Conservation (phyloP, 2,113 vertebrate genomes). For the Maccullochella peelii region DNA sequence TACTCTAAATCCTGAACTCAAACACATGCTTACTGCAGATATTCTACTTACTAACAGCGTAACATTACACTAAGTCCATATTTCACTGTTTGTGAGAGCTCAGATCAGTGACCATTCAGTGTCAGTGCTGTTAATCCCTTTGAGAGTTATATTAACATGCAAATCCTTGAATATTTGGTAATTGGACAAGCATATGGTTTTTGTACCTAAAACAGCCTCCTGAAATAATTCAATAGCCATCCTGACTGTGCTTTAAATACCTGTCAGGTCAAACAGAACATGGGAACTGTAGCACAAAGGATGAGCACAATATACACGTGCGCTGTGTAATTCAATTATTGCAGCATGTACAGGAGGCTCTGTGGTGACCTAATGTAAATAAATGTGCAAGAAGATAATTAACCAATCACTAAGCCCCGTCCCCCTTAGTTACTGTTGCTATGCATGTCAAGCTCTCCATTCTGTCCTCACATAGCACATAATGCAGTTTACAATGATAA, state of each 20-base stretch:
- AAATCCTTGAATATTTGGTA: conserved; percentile 49
- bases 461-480: not conserved
- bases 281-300: not conserved
- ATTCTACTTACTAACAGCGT: conserved; percentile 15
- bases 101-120: conserved; percentile 42
- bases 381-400: conserved; percentile 19
- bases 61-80: conserved; percentile 5
- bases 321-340: conserved; percentile 4
- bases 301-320: not conserved
- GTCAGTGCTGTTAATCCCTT: conserved; percentile 53
- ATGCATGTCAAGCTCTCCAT: conserved; percentile 1
- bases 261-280: not conserved
- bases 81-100: conserved; percentile 47
- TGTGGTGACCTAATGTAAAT: conserved; percentile 25
- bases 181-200: conserved; percentile 21
- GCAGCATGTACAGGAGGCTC: not conserved
- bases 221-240: not conserved
- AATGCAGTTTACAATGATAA: not conserved
- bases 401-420: not conserved
- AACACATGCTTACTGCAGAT: conserved; percentile 42
- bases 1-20: conserved; percentile 43
- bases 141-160: conserved; percentile 40
- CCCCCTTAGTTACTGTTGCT: conserved; percentile 1
- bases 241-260: not conserved
- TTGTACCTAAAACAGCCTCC: conserved; percentile 10